These are phyloP conservation scores for Procambarus virginalis DNA, from an alignment of 1,140 invertebrate genomes.

Conservation along the genomic window DNA sequence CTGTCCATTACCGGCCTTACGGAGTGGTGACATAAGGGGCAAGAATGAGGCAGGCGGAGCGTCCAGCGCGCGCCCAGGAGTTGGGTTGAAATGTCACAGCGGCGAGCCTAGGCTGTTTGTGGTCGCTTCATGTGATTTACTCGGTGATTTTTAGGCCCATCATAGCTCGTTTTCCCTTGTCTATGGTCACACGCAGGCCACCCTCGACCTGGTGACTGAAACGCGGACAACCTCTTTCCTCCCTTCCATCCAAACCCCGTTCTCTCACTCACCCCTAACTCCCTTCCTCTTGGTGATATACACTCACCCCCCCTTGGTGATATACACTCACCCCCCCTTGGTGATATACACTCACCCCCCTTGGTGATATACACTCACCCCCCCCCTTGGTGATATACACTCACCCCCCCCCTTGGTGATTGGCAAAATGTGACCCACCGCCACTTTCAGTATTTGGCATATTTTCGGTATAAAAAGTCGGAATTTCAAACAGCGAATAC, in stretches of 20 bases:
- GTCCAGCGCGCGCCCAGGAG: too few relatives aligned
- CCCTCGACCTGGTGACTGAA: neutral
- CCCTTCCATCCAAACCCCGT: too few relatives aligned
- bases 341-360: too few relatives aligned
- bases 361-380: too few relatives aligned
- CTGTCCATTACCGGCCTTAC: constrained; percentile 22
- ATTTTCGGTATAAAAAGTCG: too few relatives aligned
- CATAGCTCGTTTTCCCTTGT: neutral
- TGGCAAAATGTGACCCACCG: too few relatives aligned
- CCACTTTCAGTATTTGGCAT: too few relatives aligned
- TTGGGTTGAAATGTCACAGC: constrained; percentile 23
- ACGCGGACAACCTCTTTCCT: neutral
- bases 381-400: too few relatives aligned
- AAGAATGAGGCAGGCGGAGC: neutral
- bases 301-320: too few relatives aligned
- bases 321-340: too few relatives aligned
- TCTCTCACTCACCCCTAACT: neutral
- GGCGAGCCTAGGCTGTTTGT: constrained; percentile 23
- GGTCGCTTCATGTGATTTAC: constrained; percentile 36
- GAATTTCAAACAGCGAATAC: too few relatives aligned
- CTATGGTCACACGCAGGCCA: neutral
- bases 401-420: too few relatives aligned
- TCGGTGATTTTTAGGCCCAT: constrained; percentile 14
- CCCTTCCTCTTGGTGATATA: neutral
- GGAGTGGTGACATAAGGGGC: neutral